Evolutionary conservation across 2,888 invertebrate genomes (phyloP), one percentile per base, ranked within the genome.

Genomic region (Lycaena phlaeas): DNA sequence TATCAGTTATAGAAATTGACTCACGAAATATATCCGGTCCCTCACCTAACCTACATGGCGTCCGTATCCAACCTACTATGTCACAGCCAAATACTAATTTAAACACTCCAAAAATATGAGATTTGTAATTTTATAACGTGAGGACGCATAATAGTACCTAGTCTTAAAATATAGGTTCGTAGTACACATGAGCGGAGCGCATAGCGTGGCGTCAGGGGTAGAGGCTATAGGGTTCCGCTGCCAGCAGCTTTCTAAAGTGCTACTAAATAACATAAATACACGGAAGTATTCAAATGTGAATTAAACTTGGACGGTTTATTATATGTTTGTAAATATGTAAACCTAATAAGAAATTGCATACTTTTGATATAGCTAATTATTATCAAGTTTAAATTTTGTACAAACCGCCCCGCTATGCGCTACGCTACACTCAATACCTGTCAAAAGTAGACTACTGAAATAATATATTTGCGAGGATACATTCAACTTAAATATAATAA

Each of bases 21-120:
- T n/a, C n/a, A n/a, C n/a, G n/a, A n/a, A 34, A 27, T 36, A 41
- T 38, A 36, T 38, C 53, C 51, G 61, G 61, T 54, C 63, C 60
- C 61, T 14, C 3, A 15, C 11, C 12, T 31, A 25, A 40, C 4
- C 26, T 40, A 26, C 12, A n/a, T 40, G 39, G 14, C 34, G 15
- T 15, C 29, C 25, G 25, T 26, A 36, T 44, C 44, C 45, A 46
- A 68, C 61, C 55, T 59, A 34, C 49, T 61, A 56, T 67, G 65
- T 78, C 79, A 79, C 79, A 79, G 79, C 75, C 76, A 67, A 67
- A 62, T 51, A 57, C 59, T 22, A 22, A 22, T 56, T 51, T 43
- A 68, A 64, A 67, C 66, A 51, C 57, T 71, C 67, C 44, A 73
- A 68, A 68, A 53, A 53, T 53, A 53, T 50, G 40, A 41, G 38